Conservation (phyloP, 2,888 invertebrate genomes). For the Carpatolechia fugitivella region DNA sequence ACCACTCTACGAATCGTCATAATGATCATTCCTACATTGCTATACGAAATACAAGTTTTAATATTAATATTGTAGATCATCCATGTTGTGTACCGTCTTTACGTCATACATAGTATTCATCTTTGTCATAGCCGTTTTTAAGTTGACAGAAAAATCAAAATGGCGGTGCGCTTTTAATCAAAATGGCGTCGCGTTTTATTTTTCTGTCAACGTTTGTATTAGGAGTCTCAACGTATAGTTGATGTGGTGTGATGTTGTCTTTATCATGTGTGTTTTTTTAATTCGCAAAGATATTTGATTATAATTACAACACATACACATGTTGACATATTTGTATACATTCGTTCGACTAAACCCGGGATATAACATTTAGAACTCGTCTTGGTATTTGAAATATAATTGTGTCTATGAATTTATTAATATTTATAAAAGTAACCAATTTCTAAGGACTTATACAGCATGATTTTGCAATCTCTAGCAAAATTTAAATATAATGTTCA, state of each 20-base stretch:
- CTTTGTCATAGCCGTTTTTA: constrained; percentile 6
- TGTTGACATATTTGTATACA: no score
- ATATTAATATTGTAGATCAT: neutral
- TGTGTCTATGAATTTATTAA: no score
- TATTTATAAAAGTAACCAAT: no score
- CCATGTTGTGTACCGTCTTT: neutral
- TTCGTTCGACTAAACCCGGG: no score
- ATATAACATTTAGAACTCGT: no score
- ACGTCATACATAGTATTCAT: neutral
- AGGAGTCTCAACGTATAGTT: constrained; percentile 8
- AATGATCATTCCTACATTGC: neutral
- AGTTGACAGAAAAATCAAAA: neutral
- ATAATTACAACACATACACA: no score
- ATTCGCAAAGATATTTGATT: neutral
- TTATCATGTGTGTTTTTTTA: neutral
- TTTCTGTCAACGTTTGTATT: neutral
- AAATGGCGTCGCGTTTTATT: no score
- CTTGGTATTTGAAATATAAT: no score
- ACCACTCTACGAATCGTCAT: no score
- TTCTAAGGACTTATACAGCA: no score
- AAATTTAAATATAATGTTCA: no score
- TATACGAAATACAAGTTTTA: neutral
- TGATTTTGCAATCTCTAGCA: no score
- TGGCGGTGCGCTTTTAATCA: neutral
- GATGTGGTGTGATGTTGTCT: neutral